Evolutionary conservation across 2,113 vertebrate species (phyloP).

Genomic region (Microcebus lehilahytsara): DNA sequence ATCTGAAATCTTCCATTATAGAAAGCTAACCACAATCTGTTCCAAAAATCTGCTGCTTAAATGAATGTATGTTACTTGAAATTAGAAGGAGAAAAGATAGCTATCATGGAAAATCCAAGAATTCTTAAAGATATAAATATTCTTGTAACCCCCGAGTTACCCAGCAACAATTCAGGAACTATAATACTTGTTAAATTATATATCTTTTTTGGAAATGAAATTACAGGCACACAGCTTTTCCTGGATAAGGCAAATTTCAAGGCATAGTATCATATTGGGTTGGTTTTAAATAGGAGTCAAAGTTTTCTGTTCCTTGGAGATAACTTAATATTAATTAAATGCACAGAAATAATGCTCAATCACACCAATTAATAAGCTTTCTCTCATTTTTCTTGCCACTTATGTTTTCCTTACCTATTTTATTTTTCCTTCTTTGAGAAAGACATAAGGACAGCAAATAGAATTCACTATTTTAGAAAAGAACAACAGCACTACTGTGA

Average conservation of each 20-base stretch:
- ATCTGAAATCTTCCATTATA: not conserved
- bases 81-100: not conserved
- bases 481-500: not conserved
- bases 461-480: not conserved
- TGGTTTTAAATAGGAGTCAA: not conserved
- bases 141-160: not conserved
- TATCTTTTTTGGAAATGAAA: not conserved
- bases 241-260: not conserved
- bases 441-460: not conserved
- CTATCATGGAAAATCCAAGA: not conserved
- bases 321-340: not conserved
- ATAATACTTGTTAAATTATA: not conserved
- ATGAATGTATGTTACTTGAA: not conserved
- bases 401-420: not conserved
- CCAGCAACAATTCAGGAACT: not conserved
- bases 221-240: not conserved
- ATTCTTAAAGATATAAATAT: not conserved
- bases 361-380: not conserved
- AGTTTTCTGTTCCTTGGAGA: not conserved
- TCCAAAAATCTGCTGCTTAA: not conserved
- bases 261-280: not conserved
- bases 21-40: not conserved
- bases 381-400: not conserved
- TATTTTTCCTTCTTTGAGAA: not conserved
- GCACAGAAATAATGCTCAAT: not conserved